Evolutionary conservation across 2,797 vertebrate genomes (phyloP).

Genomic region (Sebastes minor): DNA sequence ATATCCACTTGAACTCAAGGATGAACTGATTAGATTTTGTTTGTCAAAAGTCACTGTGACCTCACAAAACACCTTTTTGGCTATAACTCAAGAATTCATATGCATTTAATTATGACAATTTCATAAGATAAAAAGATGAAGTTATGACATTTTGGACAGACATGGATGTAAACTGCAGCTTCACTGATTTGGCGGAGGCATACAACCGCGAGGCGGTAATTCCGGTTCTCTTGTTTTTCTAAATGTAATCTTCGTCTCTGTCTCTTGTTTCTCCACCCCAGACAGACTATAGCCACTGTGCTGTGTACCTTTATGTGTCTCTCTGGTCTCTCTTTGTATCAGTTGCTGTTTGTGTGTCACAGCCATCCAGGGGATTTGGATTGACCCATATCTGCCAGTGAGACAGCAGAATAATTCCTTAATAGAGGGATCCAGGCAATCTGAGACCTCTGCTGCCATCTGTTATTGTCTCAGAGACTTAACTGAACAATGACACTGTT

Average conservation of each 20-base stretch:
- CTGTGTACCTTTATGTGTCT: background rate
- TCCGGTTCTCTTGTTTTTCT: background rate
- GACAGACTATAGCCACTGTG: background rate
- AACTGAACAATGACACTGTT: background rate
- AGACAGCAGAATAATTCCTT: constrained; percentile 62
- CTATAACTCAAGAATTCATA: background rate
- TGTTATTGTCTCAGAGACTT: constrained; percentile 51
- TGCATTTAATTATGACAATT: background rate
- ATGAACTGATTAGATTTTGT: background rate
- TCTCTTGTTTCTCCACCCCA: background rate
- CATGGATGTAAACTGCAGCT: background rate
- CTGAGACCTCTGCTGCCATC: constrained; percentile 62
- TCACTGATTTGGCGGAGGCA: background rate
- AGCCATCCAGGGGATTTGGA: constrained; percentile 67
- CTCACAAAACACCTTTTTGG: background rate
- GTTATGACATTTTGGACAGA: background rate
- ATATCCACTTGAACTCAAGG: background rate
- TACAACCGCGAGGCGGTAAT: background rate
- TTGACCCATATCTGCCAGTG: constrained; percentile 74
- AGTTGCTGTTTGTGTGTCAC: constrained; percentile 54
- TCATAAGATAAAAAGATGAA: background rate
- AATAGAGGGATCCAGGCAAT: constrained; percentile 36
- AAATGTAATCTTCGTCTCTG: background rate
- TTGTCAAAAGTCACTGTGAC: background rate
- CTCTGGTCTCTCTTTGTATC: constrained; percentile 13